A percentile compares a stretch with the other conserved stretches of the same genome.
Conservation (phyloP, 2,797 vertebrate species). For the Ctenochaetus hawaiiensis region DNA sequence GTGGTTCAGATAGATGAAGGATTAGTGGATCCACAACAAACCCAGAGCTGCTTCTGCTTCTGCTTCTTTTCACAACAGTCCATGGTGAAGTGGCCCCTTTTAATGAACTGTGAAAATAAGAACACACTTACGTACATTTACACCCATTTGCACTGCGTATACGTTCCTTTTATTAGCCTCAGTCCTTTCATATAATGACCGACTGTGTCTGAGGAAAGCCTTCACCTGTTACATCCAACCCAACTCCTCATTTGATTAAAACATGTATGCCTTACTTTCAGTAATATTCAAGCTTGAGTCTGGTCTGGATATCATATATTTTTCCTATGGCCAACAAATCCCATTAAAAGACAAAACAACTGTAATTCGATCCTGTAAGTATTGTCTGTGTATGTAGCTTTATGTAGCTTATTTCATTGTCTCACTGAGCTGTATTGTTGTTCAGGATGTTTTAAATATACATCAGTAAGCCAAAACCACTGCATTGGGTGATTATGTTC, state of each 20-base stretch:
- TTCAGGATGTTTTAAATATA: background rate
- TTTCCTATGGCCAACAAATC: background rate
- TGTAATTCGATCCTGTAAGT: background rate
- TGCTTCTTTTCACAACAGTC: conserved; percentile 55
- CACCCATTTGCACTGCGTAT: conserved; percentile 14
- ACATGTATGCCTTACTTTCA: background rate
- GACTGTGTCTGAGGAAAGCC: background rate
- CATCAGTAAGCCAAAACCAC: background rate
- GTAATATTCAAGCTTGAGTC: background rate
- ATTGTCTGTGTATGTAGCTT: background rate
- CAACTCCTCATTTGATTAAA: background rate
- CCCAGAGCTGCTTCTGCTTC: conserved; percentile 68
- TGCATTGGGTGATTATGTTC: background rate
- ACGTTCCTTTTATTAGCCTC: background rate
- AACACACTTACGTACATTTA: conserved; percentile 15
- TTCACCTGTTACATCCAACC: background rate
- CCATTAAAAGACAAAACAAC: background rate
- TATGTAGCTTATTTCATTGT: background rate
- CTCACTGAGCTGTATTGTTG: background rate
- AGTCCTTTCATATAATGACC: conserved; percentile 7
- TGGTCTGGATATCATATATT: background rate
- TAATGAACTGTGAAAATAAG: conserved; percentile 67
- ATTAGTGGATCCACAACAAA: conserved; percentile 76
- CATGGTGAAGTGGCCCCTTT: conserved; percentile 64
- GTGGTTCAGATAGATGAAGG: conserved; percentile 74